Percentiles rank a stretch among this genome's conserved stretches.
These are phyloP conservation scores for Kryptopterus vitreolus DNA, from an alignment of 2,797 vertebrate species.

Conservation along the genomic window DNA sequence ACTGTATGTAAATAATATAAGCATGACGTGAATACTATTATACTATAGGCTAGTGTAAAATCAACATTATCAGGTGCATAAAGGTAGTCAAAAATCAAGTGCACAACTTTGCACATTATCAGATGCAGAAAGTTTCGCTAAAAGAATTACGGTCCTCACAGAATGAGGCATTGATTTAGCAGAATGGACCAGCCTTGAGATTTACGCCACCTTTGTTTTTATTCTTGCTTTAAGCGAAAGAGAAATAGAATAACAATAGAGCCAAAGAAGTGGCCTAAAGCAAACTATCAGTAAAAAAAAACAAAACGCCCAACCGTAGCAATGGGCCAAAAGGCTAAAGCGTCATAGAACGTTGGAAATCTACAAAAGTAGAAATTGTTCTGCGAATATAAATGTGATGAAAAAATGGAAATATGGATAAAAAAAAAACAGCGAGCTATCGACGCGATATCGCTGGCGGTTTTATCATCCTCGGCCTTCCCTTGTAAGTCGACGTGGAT, in stretches of 20 bases:
- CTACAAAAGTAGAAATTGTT: conserved; percentile 11
- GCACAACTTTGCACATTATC: too few species aligned
- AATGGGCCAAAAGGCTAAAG: background rate
- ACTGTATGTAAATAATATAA: background rate
- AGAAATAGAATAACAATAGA: background rate
- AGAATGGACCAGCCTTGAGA: background rate
- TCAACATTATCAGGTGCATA: background rate
- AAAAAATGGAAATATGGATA: conserved; percentile 37
- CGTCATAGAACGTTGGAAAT: conserved; percentile 19
- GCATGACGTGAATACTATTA: background rate
- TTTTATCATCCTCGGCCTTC: conserved; percentile 29
- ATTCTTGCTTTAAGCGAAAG: background rate
- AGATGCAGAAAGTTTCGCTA: background rate
- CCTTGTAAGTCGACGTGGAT: background rate
- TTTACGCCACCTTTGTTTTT: background rate
- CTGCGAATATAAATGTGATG: conserved; percentile 15
- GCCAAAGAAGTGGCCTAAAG: background rate
- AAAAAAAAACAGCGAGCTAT: conserved; percentile 28
- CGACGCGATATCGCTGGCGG: conserved; percentile 22
- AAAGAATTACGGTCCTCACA: background rate
- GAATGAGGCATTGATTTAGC: background rate
- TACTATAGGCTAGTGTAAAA: too few species aligned
- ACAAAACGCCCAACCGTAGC: background rate
- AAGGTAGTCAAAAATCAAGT: background rate
- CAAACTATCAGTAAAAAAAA: background rate